Evolutionary conservation across 2,113 vertebrate genomes (phyloP).

Genomic region (Delphinapterus leucas): DNA sequence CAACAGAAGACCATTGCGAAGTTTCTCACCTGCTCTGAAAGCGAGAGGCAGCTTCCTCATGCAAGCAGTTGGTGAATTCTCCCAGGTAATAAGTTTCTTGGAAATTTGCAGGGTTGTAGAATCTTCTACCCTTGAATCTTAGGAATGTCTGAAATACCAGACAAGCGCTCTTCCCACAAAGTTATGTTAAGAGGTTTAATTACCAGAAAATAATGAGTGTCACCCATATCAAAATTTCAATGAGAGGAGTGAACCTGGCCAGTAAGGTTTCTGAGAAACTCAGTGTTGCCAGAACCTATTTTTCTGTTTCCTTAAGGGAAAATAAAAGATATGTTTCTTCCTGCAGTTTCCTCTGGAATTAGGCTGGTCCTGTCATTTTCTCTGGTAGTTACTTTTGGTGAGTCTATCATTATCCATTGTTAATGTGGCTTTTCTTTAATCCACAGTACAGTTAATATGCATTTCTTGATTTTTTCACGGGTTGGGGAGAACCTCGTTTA

Average conservation of each 20-base stretch:
- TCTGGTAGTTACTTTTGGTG: neutral
- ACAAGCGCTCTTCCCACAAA: neutral
- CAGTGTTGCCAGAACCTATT: neutral
- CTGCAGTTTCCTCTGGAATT: neutral
- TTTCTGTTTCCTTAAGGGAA: neutral
- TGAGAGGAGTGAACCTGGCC: neutral
- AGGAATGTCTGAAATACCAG: constrained; percentile 35
- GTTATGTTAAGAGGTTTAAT: neutral
- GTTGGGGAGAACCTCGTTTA: neutral
- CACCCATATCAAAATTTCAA: neutral
- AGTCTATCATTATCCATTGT: neutral
- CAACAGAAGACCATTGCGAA: no score
- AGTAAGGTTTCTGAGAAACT: neutral
- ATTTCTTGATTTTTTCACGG: neutral
- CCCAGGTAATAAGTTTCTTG: neutral
- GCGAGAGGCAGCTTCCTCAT: no score
- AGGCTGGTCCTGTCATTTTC: neutral
- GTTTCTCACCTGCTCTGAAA: neutral
- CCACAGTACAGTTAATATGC: neutral
- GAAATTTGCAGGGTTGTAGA: neutral
- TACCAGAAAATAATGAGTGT: neutral
- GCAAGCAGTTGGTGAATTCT: neutral
- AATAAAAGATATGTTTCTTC: neutral
- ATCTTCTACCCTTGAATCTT: neutral
- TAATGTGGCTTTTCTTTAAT: neutral